phyloP scores from a whole-genome alignment of 1,140 invertebrate species.

The Brachionus sp. region DNA sequence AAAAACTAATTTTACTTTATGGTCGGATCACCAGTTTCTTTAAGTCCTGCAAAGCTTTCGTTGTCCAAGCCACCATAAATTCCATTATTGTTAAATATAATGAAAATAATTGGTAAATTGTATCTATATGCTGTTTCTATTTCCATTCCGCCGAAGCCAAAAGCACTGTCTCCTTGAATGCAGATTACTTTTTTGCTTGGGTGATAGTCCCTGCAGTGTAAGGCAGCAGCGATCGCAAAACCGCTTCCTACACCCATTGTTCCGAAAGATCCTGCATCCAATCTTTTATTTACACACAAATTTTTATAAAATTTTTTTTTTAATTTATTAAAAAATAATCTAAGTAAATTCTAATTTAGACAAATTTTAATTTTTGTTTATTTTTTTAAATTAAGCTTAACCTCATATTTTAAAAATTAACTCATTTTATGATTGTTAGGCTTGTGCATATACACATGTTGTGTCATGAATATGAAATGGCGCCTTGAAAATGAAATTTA shows the following conservation, averaged over 20 bases:
- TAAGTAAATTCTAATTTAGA: no score
- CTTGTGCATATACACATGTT: no score
- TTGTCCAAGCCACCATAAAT: conserved; percentile 66
- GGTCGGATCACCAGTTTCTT: background rate
- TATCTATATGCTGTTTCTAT: conserved; percentile 92
- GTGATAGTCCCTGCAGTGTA: conserved; percentile 76
- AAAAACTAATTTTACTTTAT: background rate
- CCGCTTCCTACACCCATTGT: conserved; percentile 94
- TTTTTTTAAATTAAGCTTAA: no score
- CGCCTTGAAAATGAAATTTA: no score
- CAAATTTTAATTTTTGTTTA: no score
- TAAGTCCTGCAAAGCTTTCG: background rate
- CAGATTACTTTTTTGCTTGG: conserved; percentile 76
- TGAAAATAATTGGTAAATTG: conserved; percentile 80
- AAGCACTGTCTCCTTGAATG: conserved; percentile 89
- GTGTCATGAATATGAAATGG: no score
- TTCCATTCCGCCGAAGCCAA: conserved; percentile 96
- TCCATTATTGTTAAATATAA: conserved; percentile 93
- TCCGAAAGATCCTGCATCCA: conserved; percentile 75
- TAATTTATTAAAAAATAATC: background rate
- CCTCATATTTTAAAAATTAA: no score
- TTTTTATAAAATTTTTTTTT: background rate
- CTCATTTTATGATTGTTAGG: no score
- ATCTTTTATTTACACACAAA: conserved; percentile 42
- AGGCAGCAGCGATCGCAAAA: conserved; percentile 84